Conservation (phyloP, 1,140 invertebrate species). For the Diorhabda sublineata region DNA sequence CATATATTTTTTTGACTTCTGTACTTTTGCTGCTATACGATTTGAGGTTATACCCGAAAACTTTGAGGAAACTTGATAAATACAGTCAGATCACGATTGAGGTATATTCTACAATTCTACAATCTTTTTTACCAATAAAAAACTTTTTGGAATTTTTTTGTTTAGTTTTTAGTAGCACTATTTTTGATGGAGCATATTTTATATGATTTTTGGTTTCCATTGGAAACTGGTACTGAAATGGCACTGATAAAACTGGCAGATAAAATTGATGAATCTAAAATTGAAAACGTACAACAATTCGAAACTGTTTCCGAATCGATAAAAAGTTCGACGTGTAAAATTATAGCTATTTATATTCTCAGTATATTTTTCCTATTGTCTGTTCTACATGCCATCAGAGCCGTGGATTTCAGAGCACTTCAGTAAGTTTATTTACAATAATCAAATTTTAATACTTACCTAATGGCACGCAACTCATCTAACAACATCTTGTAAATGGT, state of each 20-base stretch:
- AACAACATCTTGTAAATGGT: not conserved
- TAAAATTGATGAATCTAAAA: slow-evolving; percentile 10
- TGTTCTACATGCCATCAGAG: slow-evolving; percentile 28
- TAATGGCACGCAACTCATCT: not conserved
- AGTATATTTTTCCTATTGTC: slow-evolving; percentile 31
- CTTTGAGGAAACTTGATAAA: slow-evolving; percentile 30
- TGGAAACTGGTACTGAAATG: slow-evolving; percentile 24
- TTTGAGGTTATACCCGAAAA: slow-evolving; percentile 32
- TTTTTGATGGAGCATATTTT: slow-evolving; percentile 41
- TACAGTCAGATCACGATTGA: slow-evolving; percentile 27
- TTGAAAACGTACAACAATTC: slow-evolving; percentile 15
- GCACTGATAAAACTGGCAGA: not conserved
- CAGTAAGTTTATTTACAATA: slow-evolving; percentile 11
- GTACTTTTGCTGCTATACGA: slow-evolving; percentile 36
- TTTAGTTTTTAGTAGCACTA: slow-evolving; percentile 36
- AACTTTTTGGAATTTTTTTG: slow-evolving; percentile 5
- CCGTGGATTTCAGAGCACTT: slow-evolving; percentile 26
- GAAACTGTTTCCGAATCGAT: slow-evolving; percentile 18
- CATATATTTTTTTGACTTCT: slow-evolving; percentile 34
- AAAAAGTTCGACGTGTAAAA: slow-evolving; percentile 10
- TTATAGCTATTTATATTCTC: slow-evolving; percentile 26
- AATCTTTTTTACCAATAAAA: not conserved
- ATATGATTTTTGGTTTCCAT: slow-evolving; percentile 42
- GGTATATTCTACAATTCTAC: slow-evolving; percentile 20
- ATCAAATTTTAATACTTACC: not conserved